These are phyloP conservation scores for Dryas iulia DNA, from an alignment of 1,140 invertebrate genomes.

Conservation along the genomic window DNA sequence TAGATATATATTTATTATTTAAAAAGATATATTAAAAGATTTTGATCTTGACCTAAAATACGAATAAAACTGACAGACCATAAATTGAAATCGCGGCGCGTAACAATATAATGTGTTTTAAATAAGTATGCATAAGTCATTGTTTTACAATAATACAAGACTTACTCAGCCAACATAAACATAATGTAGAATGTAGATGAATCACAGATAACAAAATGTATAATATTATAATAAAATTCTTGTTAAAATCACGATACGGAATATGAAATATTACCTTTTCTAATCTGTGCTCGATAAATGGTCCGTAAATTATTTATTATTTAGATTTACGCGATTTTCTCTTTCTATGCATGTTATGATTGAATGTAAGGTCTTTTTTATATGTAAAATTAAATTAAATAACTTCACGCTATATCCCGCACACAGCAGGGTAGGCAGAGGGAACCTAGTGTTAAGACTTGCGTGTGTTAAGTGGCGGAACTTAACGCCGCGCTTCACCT, in stretches of 20 bases:
- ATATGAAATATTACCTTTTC: not conserved
- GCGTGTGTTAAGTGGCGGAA: no score
- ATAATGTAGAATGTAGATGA: not conserved
- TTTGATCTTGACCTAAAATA: not conserved
- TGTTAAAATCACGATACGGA: not conserved
- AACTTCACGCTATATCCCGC: no score
- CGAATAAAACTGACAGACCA: constrained; percentile 3
- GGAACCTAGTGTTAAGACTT: no score
- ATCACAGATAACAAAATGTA: not conserved
- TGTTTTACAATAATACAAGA: not conserved
- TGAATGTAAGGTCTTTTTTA: no score
- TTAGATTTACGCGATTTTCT: not conserved
- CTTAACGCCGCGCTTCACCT: no score
- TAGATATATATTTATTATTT: not conserved
- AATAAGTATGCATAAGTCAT: constrained; percentile 3
- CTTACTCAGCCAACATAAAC: not conserved
- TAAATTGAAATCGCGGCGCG: not conserved
- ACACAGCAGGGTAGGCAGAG: no score
- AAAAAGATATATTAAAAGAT: not conserved
- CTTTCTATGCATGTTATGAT: not conserved
- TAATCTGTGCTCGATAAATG: constrained; percentile 1
- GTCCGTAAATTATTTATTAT: not conserved
- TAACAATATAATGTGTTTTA: constrained; percentile 4
- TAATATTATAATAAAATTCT: constrained; percentile 1
- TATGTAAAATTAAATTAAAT: no score